phyloP scores from a whole-genome alignment of 2,797 vertebrate genomes.

The Hippoglossus hippoglossus region DNA sequence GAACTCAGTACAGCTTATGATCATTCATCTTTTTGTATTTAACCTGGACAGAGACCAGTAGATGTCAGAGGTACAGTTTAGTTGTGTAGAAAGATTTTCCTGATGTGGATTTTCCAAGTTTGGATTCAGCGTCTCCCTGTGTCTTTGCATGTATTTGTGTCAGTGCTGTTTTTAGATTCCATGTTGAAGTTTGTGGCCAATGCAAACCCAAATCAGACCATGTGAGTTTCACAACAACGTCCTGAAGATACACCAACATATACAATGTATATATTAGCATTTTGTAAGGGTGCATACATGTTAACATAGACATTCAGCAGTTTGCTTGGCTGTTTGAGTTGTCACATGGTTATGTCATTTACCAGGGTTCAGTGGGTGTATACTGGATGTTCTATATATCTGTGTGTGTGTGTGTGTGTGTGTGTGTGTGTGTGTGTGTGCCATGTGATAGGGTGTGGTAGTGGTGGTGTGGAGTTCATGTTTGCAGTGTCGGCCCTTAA shows the following conservation, averaged over 20 bases:
- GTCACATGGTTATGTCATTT: conserved; percentile 35
- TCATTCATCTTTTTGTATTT: no score
- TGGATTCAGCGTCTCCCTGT: no score
- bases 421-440: conserved; percentile 17
- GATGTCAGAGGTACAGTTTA: no score
- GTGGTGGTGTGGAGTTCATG: conserved; percentile 29
- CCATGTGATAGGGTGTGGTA: conserved; percentile 39
- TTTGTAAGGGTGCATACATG: conserved; percentile 8
- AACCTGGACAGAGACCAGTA: no score
- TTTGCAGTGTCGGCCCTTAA: conserved; percentile 30
- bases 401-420: conserved; percentile 5
- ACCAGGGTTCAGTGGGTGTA: conserved; percentile 34
- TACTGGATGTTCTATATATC: conserved; percentile 8
- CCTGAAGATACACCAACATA: not conserved
- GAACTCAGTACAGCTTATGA: no score
- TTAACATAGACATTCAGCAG: not conserved
- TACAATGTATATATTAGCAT: conserved; percentile 2
- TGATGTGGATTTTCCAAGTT: no score
- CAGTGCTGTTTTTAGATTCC: not conserved
- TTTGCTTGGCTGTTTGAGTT: not conserved
- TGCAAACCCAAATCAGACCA: conserved; percentile 16
- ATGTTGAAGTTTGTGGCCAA: not conserved
- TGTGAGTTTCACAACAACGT: conserved; percentile 3
- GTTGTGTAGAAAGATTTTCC: no score
- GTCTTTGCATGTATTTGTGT: not conserved